These are phyloP conservation scores for Sorex fumeus DNA, from an alignment of 2,113 vertebrate species.

Conservation along the genomic window DNA sequence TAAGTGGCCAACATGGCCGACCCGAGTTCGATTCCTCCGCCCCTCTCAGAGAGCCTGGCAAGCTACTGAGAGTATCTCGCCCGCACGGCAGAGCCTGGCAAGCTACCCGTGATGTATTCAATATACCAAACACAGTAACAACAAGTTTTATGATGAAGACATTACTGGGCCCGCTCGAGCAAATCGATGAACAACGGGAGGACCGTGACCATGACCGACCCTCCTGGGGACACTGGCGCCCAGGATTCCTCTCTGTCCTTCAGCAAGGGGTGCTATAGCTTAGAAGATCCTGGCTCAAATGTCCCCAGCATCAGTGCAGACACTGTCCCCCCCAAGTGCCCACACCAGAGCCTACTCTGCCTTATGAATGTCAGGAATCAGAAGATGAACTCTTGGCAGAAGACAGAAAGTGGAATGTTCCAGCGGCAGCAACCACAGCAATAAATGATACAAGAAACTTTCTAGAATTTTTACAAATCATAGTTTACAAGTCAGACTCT, in stretches of 20 bases:
- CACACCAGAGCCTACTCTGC: rapidly evolving
- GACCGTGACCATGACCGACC: too few species aligned
- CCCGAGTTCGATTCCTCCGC: too few species aligned
- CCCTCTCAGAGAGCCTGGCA: too few species aligned
- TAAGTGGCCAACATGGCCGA: too few species aligned
- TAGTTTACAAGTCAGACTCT: constrained; percentile 76
- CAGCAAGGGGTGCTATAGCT: not conserved
- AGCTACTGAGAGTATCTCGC: too few species aligned
- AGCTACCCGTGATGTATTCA: too few species aligned
- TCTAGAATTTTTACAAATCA: constrained; percentile 57
- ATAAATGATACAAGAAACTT: constrained; percentile 73
- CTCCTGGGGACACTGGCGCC: not conserved
- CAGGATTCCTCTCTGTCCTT: not conserved
- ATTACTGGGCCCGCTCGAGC: too few species aligned
- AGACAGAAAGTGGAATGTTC: constrained; percentile 47
- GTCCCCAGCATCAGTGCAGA: not conserved
- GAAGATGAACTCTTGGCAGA: constrained; percentile 41
- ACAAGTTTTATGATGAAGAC: too few species aligned
- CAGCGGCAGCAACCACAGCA: constrained; percentile 19
- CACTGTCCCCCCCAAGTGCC: not conserved
- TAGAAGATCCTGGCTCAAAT: not conserved
- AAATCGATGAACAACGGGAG: too few species aligned
- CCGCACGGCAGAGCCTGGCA: too few species aligned
- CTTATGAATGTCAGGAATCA: not conserved
- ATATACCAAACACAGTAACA: too few species aligned